Conservation (phyloP, 2,797 vertebrate species). For the Sylvilagus floridanus region DNA sequence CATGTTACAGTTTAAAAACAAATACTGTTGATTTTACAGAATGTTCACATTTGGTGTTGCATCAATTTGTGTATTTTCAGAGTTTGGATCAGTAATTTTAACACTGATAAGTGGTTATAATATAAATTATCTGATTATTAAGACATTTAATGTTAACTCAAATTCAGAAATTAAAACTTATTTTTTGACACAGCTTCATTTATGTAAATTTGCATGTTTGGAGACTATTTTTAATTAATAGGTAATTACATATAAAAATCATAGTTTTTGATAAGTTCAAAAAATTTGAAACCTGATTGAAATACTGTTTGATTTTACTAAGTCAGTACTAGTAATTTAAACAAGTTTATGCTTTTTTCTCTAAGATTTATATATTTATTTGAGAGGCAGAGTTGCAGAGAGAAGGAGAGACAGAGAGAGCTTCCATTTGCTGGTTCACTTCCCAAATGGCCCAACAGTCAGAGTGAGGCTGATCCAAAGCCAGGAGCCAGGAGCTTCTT, state of each 20-base stretch:
- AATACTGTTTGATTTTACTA: background rate
- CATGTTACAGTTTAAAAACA: background rate
- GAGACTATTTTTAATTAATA: conserved; percentile 31
- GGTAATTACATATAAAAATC: conserved; percentile 46
- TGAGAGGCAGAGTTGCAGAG: too few species aligned
- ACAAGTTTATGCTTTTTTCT: background rate
- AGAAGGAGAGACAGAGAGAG: too few species aligned
- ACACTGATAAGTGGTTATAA: conserved; percentile 34
- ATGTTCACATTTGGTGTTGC: conserved; percentile 1
- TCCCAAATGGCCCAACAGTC: too few species aligned
- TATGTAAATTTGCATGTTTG: background rate
- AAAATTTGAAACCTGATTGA: conserved; percentile 41
- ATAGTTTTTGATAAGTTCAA: background rate
- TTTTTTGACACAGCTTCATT: conserved; percentile 22
- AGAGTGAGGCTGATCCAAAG: too few species aligned
- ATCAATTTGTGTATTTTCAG: conserved; percentile 52
- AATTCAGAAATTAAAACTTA: conserved; percentile 53
- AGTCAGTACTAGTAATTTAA: background rate
- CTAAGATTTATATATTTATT: too few species aligned
- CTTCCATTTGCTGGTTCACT: too few species aligned
- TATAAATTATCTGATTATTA: conserved; percentile 1
- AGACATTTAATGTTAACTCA: conserved; percentile 29
- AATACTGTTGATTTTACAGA: conserved; percentile 26
- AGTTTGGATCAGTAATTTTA: conserved; percentile 32
- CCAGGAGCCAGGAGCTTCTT: too few species aligned